Evolutionary conservation across 35 echinoderm and acorn worm species (phyloP).

Genomic region (Lytechinus variegatus): DNA sequence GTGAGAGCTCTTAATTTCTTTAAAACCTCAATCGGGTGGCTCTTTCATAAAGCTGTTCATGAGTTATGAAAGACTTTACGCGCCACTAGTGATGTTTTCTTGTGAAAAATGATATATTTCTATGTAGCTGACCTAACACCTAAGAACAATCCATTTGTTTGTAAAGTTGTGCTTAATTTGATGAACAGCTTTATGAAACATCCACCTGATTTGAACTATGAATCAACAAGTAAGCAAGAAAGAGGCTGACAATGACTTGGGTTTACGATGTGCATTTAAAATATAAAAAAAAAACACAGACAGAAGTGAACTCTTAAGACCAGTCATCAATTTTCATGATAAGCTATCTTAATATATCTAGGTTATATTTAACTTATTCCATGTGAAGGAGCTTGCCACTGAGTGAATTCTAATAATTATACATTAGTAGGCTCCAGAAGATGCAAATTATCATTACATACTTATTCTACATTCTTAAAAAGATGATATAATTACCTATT

Average conservation of each 20-base stretch:
- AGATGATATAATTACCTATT: too few species aligned
- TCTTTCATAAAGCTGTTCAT: not conserved
- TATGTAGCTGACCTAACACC: too few species aligned
- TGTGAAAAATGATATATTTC: too few species aligned
- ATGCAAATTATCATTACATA: not conserved
- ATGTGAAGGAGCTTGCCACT: not conserved
- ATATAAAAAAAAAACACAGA: not conserved
- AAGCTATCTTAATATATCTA: not conserved
- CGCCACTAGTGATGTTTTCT: too few species aligned
- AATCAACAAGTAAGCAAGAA: too few species aligned
- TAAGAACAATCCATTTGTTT: too few species aligned
- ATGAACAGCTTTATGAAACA: too few species aligned
- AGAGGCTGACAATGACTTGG: too few species aligned
- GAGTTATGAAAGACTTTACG: not conserved
- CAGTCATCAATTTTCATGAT: not conserved
- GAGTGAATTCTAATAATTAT: not conserved
- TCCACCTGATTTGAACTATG: too few species aligned
- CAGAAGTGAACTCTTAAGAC: not conserved
- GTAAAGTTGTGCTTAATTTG: too few species aligned
- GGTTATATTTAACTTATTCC: not conserved
- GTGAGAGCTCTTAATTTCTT: not conserved
- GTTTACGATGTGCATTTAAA: too few species aligned
- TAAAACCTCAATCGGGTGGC: not conserved
- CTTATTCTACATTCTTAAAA: too few species aligned
- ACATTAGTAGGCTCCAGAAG: not conserved